Conservation (phyloP, 1,140 invertebrate genomes). For the Thalassaphorura encarpata region DNA sequence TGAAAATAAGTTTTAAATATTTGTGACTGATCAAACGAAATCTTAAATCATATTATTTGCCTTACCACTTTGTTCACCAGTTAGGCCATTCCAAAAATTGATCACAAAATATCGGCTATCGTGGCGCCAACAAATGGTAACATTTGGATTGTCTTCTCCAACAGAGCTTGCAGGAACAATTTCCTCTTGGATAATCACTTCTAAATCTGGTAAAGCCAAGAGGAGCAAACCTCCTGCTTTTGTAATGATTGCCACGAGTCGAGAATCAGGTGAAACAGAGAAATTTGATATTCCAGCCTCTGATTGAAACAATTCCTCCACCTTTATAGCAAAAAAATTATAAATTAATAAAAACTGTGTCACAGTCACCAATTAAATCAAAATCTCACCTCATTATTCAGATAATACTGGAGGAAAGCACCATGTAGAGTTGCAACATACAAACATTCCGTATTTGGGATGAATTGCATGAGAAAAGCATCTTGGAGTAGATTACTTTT, state of each 20-base stretch:
- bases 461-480: constrained; percentile 17
- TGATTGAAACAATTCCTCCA: constrained; percentile 25
- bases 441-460: constrained; percentile 8
- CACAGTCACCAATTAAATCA: background rate
- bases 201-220: constrained; percentile 23
- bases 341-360: background rate
- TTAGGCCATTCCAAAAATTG: too few relatives aligned
- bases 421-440: constrained; percentile 14
- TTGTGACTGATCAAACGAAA: background rate
- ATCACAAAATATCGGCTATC: constrained; percentile 29
- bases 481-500: constrained; percentile 11
- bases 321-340: background rate
- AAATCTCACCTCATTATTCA: constrained; percentile 4
- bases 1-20: constrained; percentile 4
- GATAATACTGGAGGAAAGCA: constrained; percentile 14
- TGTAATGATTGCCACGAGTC: constrained; percentile 24
- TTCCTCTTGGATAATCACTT: constrained; percentile 17
- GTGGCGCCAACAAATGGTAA: constrained; percentile 17
- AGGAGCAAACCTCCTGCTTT: constrained; percentile 13
- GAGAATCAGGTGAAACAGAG: constrained; percentile 27
- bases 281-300: constrained; percentile 25
- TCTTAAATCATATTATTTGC: background rate
- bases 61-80: constrained; percentile 7
- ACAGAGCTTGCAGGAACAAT: background rate
- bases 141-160: background rate